Base-by-base conservation (phyloP, 2,888 invertebrate species). In the Homarus gammarus region DNA sequence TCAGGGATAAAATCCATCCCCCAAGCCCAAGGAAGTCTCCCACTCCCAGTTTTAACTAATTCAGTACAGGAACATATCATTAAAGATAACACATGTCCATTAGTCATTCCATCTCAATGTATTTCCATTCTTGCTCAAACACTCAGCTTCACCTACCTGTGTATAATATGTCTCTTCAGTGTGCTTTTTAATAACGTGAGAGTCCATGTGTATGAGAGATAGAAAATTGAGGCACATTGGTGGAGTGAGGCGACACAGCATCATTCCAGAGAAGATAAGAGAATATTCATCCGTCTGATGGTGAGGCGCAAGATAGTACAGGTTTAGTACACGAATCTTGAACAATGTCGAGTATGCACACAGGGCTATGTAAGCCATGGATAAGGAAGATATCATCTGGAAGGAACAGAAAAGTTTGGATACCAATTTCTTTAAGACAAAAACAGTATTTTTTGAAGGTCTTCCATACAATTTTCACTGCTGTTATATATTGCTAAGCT, bases 271-370 rank as follows among this genome's bases (percentile, higher is more conserved):
- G 95, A 99, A 99, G 93, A 99, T 98, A 91, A 99, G 96, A 94
- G 98, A 99, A 95, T 99, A 99, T 93, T 99, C 99, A 94, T 99
- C 99, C 10, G 99, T 99, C 94, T 98, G 98, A 94, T 99, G 99
- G 94, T 99, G 97, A 0, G 99, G 97, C 5, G 99, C 99, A 92
- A 99, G 94, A 94, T 99, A 99, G 95, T 99, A 99, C 92, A 99
- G 96, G 95, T 99, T 99, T 75, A 99, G 95, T 49, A 99, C 96
- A 84, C 98, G 96, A 93, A 99, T 98, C 94, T 99, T 98, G 93
- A 99, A 96, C 68, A 99, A 97, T 0, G 99, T 99, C 38, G 98
- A 99, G 94, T 99, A 99, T 2, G 99, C 99, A 94, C 99, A 99
- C 93, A 98, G 97, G 94, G 99, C 98, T 93, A 99, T 95, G 94